Percentiles rank a stretch among this genome's conserved stretches.
These are phyloP conservation scores for Argyresthia albistria DNA, from an alignment of 2,888 invertebrate genomes.

Conservation along the genomic window DNA sequence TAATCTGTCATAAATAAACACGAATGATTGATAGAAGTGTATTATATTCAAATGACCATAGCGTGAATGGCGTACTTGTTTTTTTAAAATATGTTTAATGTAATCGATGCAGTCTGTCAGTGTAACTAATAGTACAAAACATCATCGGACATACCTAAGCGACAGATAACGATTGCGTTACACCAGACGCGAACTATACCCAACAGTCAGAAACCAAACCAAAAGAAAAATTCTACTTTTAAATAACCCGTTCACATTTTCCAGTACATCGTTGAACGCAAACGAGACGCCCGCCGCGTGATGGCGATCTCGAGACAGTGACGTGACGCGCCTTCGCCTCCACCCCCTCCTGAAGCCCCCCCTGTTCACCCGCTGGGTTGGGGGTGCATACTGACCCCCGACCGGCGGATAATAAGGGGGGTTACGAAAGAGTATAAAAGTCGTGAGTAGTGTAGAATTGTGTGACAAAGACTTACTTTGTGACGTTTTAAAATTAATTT, in stretches of 20 bases:
- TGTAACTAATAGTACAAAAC: no score
- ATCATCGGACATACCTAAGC: no score
- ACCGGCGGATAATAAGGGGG: conserved; percentile 56
- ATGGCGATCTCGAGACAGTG: conserved; percentile 64
- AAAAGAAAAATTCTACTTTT: background rate
- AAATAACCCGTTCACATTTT: conserved; percentile 45
- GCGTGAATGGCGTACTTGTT: no score
- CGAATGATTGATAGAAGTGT: no score
- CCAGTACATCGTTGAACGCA: conserved; percentile 53
- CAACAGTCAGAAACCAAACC: no score
- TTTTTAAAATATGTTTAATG: no score
- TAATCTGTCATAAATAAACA: no score
- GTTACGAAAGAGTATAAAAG: conserved; percentile 30
- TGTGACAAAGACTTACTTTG: conserved; percentile 25
- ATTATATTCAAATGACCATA: no score
- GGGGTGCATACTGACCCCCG: conserved; percentile 47
- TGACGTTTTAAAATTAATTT: no score
- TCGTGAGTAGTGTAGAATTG: conserved; percentile 48
- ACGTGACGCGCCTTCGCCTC: conserved; percentile 47
- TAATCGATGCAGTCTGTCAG: no score
- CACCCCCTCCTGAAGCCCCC: conserved; percentile 15
- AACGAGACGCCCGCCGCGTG: conserved; percentile 56
- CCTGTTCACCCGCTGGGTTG: conserved; percentile 8
- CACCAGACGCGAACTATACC: no score
- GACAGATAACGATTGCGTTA: no score